Base-by-base conservation (phyloP, 2,113 vertebrate species). In the Nycticebus coucang region DNA sequence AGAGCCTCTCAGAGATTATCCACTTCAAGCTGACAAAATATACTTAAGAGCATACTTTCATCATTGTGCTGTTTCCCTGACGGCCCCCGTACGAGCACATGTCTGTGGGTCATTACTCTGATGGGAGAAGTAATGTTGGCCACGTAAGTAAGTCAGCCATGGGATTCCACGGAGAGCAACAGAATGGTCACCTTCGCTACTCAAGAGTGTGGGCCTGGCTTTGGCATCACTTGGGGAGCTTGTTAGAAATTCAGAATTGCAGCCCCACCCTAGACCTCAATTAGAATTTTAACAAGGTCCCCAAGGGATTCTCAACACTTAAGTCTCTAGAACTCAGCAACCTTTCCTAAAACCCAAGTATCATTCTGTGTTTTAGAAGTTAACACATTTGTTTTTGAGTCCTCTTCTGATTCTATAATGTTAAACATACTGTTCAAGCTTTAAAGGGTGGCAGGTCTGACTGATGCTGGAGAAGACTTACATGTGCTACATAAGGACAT, bases 231-330 rank as follows among this genome's bases (percentile, higher is more conserved):
- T 74, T 26, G 68, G 82, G 82, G 88, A 96, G 88, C 94, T 93
- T 79, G 62, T 96, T 94, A 97, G 88, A 95, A 80, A 93, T 53
- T 66, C 4, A 71, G 45, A 81, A 69, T 64, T 94, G 26, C 86
- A 53, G 81, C 33, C 89, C 68, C 78, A 59, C 66, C 59, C 24
- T 37, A 80, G 71, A 79, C 53, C 50, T 91, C 95, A 95, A 75
- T 88, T 91, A 97, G 35, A 50, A 95, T n/a, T 92, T 95, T 96
- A 97, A 96, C 74, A 95, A 97, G 94, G 80, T 94, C 93, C 82
- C 79, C 28, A 22, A 92, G 53, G 72, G 60, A 75, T 86, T 88
- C 78, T 92, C 21, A 18, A 80, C 24, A 82, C 28, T 68, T 5
- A 24, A 80, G 26, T 30, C 37, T 57, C 84, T 95, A 89, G 90